A percentile compares a stretch with the other conserved stretches of the same genome.
Evolutionary conservation across 2,113 vertebrate genomes (phyloP).

Genomic region (Dromaius novaehollandiae): DNA sequence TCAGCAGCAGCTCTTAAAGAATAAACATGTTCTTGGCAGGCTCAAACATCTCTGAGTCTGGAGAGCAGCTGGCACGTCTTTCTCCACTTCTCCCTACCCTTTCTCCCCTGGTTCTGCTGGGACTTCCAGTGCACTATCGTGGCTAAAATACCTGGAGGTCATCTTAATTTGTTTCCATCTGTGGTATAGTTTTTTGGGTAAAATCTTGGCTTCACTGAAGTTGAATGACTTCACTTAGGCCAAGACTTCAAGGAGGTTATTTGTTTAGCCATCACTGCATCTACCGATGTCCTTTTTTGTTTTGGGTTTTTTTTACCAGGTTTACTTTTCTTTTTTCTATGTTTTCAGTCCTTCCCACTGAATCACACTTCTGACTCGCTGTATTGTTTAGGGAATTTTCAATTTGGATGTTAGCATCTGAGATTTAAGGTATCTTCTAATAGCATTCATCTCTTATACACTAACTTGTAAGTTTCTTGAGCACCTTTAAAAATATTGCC

Average conservation of each 20-base stretch:
- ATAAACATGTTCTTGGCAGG: background rate
- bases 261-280: background rate
- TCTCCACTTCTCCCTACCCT: background rate
- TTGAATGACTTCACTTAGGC: background rate
- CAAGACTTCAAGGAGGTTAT: background rate
- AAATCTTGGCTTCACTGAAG: background rate
- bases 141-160: background rate
- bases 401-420: background rate
- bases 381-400: background rate
- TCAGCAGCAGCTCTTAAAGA: background rate
- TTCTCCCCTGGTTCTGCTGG: background rate
- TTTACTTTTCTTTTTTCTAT: background rate
- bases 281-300: background rate
- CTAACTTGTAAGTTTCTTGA: background rate
- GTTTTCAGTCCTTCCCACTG: background rate
- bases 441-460: background rate
- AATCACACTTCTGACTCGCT: background rate
- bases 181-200: background rate
- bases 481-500: background rate
- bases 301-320: background rate
- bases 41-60: background rate
- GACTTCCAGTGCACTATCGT: background rate
- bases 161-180: background rate
- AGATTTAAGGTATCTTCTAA: background rate
- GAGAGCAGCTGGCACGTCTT: background rate